A percentile compares a stretch with the other conserved stretches of the same genome.
Conservation (phyloP, 2,113 vertebrate genomes). For the Aleadryas rufinucha region DNA sequence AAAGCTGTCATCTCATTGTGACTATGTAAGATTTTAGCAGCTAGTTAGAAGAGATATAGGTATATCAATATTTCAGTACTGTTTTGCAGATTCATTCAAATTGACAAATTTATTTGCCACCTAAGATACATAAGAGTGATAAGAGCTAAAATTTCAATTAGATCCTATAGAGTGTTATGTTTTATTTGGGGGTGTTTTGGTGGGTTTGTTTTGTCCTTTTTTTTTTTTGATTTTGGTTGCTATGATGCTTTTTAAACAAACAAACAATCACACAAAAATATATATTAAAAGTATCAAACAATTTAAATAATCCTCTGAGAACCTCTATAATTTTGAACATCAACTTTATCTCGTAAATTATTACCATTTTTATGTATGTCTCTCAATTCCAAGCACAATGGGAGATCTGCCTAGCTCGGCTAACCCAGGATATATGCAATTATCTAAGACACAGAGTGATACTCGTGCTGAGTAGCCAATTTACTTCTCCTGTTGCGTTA, state of each 20-base stretch:
- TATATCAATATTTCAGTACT: not conserved
- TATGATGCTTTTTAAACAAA: not conserved
- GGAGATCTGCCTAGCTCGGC: not conserved
- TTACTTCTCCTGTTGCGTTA: constrained; percentile 33
- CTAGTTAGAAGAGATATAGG: not conserved
- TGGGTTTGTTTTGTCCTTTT: not conserved
- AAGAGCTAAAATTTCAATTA: constrained; percentile 17
- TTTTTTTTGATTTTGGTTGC: not conserved
- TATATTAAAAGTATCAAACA: not conserved
- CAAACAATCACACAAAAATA: not conserved
- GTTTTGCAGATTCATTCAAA: not conserved
- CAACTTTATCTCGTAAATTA: constrained; percentile 41
- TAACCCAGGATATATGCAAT: constrained; percentile 2
- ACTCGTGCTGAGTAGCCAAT: constrained; percentile 16
- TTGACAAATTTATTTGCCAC: not conserved
- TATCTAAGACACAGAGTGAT: constrained; percentile 1
- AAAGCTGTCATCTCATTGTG: not conserved
- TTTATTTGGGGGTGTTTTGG: not conserved
- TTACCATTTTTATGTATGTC: not conserved
- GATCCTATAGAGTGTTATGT: not conserved
- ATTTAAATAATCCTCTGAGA: constrained; percentile 29
- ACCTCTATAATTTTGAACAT: not conserved
- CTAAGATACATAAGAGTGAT: not conserved
- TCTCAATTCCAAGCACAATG: constrained; percentile 31
- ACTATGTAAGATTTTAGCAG: not conserved